These are phyloP conservation scores for Callipepla californica DNA, from an alignment of 2,113 vertebrate genomes.

Conservation along the genomic window DNA sequence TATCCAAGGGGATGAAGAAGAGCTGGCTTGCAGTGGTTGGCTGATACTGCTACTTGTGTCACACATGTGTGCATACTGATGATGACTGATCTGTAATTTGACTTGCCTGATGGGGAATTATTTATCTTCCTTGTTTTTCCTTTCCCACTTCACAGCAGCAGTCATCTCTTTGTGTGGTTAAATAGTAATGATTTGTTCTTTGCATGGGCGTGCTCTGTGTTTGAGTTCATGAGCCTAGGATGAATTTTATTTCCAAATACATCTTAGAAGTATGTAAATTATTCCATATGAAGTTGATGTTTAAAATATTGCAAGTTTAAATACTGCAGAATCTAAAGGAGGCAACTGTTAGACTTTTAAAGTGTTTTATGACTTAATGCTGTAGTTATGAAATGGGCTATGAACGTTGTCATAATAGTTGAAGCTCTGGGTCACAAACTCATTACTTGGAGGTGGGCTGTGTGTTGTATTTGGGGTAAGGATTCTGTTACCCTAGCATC, in stretches of 20 bases:
- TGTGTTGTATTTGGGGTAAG: neutral
- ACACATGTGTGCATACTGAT: accelerated
- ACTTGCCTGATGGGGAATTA: neutral
- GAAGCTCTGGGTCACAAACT: neutral
- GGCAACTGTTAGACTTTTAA: neutral
- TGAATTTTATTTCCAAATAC: neutral
- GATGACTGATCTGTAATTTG: neutral
- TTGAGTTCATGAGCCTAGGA: neutral
- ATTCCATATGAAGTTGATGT: neutral
- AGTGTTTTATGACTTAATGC: neutral
- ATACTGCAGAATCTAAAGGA: neutral
- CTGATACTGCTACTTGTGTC: neutral
- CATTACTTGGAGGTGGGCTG: neutral
- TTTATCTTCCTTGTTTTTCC: neutral
- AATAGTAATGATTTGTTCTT: neutral
- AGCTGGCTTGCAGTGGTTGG: neutral
- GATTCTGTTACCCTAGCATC: neutral
- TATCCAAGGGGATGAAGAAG: neutral
- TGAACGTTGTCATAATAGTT: neutral
- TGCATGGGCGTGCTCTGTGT: neutral
- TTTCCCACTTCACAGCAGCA: neutral
- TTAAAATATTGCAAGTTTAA: neutral
- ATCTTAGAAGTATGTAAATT: neutral
- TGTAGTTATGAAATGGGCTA: neutral
- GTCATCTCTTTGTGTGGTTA: neutral